phyloP scores from a whole-genome alignment of 2,797 vertebrate genomes.

The Platyrinchus mystaceus region DNA sequence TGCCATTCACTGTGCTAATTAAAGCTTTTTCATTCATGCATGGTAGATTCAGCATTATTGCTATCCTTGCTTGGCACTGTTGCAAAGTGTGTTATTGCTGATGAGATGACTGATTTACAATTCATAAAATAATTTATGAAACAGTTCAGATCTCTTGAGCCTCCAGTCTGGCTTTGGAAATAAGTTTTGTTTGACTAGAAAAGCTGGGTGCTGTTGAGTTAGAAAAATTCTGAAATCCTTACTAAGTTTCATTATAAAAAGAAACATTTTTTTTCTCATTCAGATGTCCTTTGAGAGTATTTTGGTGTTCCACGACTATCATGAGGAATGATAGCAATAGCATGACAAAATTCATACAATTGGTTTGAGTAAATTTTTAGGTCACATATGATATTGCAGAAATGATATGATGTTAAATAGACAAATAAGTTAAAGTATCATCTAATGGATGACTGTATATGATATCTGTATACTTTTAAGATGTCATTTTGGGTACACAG shows the following conservation, averaged over 20 bases:
- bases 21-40: conserved; percentile 12
- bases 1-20: conserved; percentile 1
- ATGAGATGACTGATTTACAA: conserved; percentile 20
- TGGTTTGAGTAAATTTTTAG: not conserved
- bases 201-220: not conserved
- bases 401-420: not conserved
- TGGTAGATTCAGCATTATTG: not conserved
- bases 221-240: not conserved
- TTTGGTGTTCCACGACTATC: not conserved
- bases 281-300: not conserved
- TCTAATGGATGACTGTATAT: not conserved
- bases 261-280: not conserved
- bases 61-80: not conserved
- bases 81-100: not conserved
- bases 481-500: not conserved
- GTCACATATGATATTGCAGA: not conserved
- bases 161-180: not conserved
- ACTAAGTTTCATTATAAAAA: not conserved
- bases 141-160: not conserved
- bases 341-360: not conserved
- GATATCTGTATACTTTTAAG: conserved; percentile 19
- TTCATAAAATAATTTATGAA: conserved; percentile 7
- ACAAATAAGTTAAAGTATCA: conserved; percentile 5
- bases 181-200: not conserved
- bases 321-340: not conserved